Base-by-base conservation (phyloP, 1,140 invertebrate species). In the Listronotus bonariensis region DNA sequence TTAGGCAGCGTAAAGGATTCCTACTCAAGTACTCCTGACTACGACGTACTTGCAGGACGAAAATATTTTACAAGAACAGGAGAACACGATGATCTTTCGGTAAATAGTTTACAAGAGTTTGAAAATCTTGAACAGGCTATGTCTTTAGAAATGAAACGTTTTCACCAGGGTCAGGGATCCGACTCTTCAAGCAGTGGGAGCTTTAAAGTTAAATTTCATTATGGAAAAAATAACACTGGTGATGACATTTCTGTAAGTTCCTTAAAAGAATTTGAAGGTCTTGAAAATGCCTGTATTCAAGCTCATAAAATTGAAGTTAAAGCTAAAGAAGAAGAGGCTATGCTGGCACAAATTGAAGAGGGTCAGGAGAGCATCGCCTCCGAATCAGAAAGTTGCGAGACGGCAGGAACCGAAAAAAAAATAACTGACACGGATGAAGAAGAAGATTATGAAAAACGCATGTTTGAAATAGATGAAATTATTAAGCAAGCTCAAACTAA, bases 21-120 rank as follows among this genome's bases (percentile, higher is more conserved):
- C 0, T 88, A 90, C 70, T 88, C 90, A 8, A 91, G 89, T 68
- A 91, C 92, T 1, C 92, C 92, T 0, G 92, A 95, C 67, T 94
- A 92, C 75, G 92, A 95, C 77, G 85, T 91, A 43, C 78, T 92
- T 7, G 89, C 90, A 0, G 87, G 89, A 3, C 85, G 89, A 67
- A 88, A 89, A 71, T 92, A 89, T 76, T 91, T 92, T 72, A 87
- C 87, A 0, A 85, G 86, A 71, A 86, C 87, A 59, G 87, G 90
- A 5, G 95, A 96, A 71, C 89, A 93, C 76, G 95, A 97, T 78
- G 92, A 95, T 79, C 83, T 95, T 18, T 97, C 94, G 0, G 87
- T 96, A 74, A 93, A 89, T 58, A 97, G 94, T 7, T 82, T 97
- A 60, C 93, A 96, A 79, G 95, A 98, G 78, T 97, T 97, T 82